phyloP scores from a whole-genome alignment of 1,140 invertebrate genomes.

The Reticulitermes speratus region DNA sequence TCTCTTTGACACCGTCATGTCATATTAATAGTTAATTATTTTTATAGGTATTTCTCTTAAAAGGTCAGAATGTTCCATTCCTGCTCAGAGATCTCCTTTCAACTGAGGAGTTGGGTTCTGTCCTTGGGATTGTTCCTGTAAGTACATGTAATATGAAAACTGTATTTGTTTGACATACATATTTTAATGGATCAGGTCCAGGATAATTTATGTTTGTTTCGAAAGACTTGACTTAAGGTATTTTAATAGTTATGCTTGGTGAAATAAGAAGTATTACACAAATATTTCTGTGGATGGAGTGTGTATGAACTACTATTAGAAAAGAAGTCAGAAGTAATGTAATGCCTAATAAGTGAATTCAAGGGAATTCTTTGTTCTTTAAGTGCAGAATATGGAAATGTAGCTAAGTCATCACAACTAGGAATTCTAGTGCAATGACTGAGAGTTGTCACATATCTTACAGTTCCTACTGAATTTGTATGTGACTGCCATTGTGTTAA shows the following conservation, averaged over 20 bases:
- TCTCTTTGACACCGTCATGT: too few species aligned
- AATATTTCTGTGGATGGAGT: too few species aligned
- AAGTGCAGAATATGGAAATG: too few species aligned
- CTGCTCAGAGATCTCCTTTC: constrained; percentile 28
- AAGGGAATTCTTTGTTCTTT: too few species aligned
- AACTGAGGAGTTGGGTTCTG: constrained; percentile 22
- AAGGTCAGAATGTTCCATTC: constrained; percentile 31
- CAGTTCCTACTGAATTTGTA: too few species aligned
- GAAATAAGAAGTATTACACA: not conserved
- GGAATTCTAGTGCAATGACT: too few species aligned
- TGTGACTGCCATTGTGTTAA: too few species aligned
- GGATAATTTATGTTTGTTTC: not conserved
- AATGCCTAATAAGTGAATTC: too few species aligned
- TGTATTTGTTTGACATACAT: not conserved
- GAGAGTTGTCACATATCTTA: too few species aligned
- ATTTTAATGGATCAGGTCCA: not conserved
- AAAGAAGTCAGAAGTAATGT: too few species aligned
- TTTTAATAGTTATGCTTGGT: not conserved
- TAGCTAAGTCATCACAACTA: too few species aligned
- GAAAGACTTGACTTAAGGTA: not conserved
- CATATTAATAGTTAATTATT: not conserved
- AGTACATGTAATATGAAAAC: not conserved
- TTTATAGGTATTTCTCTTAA: constrained; percentile 31
- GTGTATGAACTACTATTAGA: not conserved
- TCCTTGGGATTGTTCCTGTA: constrained; percentile 28